Conservation (phyloP, 1,140 invertebrate genomes). For the Tyrophagus putrescentiae region DNA sequence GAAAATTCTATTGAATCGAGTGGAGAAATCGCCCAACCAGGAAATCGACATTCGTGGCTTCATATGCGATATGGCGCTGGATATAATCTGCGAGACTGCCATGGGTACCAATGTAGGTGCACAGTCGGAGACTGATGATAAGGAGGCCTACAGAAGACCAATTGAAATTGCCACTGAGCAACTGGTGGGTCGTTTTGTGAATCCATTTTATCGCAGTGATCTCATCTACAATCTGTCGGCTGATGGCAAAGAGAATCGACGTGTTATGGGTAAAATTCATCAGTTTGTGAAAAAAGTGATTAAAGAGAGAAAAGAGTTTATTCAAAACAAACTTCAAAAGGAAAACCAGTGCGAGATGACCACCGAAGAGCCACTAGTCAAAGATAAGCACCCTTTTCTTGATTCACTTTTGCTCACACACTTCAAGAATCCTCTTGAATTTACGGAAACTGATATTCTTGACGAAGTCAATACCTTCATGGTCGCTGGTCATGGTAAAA, state of each 20-base stretch:
- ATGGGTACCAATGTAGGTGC: neutral
- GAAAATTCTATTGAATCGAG: slow-evolving; percentile 33
- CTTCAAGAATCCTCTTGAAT: neutral
- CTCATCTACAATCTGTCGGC: neutral
- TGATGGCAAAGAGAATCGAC: neutral
- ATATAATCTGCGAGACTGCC: neutral
- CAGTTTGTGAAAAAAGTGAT: neutral
- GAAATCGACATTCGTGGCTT: neutral
- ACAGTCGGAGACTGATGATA: neutral
- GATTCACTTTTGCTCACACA: too few species aligned
- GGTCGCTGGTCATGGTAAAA: too few species aligned
- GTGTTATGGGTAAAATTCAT: neutral
- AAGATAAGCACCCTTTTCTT: too few species aligned
- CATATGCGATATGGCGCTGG: neutral
- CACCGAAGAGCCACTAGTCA: too few species aligned
- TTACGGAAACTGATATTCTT: too few species aligned
- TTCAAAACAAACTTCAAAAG: too few species aligned
- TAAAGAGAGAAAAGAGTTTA: neutral
- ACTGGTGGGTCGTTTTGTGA: neutral
- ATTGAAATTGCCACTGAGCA: neutral
- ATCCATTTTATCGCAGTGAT: neutral
- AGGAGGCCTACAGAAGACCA: neutral
- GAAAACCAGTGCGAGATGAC: too few species aligned
- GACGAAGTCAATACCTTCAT: too few species aligned
- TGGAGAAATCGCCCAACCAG: too few species aligned